A percentile compares a stretch with the other conserved stretches of the same genome.
Evolutionary conservation across 2,113 vertebrate species (phyloP).

Genomic region (Chlamydotis undulata): DNA sequence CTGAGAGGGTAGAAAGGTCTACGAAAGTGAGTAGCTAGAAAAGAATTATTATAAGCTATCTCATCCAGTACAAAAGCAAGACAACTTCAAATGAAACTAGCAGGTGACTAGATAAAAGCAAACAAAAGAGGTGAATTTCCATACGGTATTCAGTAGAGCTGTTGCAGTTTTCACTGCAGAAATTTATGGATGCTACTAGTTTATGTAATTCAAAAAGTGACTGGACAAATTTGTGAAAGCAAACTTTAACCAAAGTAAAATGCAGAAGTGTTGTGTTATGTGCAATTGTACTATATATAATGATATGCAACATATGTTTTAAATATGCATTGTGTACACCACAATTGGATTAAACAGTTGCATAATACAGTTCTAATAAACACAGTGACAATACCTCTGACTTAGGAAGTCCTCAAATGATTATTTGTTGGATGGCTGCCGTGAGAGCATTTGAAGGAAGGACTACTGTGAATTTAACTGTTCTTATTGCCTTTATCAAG

Average conservation of each 20-base stretch:
- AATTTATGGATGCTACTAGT: background rate
- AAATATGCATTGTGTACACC: background rate
- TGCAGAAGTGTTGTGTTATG: background rate
- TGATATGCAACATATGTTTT: background rate
- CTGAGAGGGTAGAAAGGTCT: background rate
- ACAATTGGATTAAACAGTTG: background rate
- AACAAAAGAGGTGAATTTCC: background rate
- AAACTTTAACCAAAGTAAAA: background rate
- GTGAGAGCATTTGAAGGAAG: constrained; percentile 1
- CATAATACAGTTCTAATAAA: background rate
- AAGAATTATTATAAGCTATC: background rate
- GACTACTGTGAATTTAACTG: background rate
- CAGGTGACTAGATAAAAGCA: background rate
- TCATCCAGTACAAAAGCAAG: background rate
- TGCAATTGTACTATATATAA: background rate
- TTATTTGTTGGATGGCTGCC: background rate
- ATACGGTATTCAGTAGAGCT: background rate
- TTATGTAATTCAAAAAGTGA: background rate
- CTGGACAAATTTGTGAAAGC: background rate
- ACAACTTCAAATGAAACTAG: background rate
- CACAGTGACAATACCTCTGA: background rate
- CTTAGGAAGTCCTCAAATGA: background rate
- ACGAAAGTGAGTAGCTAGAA: background rate
- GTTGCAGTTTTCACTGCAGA: background rate
- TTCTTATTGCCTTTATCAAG: background rate